Base-by-base conservation (phyloP, 2,888 invertebrate genomes). In the Tetranychus piercei region DNA sequence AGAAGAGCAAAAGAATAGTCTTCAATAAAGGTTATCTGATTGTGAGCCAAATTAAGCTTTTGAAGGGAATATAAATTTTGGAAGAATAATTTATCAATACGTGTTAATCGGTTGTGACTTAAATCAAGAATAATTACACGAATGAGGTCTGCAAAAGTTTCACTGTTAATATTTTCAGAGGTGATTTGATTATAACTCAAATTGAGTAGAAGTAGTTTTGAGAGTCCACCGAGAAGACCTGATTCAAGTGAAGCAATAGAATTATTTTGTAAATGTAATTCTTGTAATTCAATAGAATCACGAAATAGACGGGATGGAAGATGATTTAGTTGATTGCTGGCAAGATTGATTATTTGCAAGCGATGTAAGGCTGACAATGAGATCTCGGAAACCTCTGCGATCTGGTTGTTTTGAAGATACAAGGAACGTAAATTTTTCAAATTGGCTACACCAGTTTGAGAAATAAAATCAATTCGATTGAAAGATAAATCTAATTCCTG, bases 181-280 rank as follows among this genome's bases (percentile, higher is more conserved):
- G 91, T 90, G 76, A 94, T 78, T 2, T 81, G 83, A 82, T 92
- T 92, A 76, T 86, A 82, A 64, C 87, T 86, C 73, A 92, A 82
- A 80, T 87, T 85, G 11, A 91, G 82, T 23, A 81, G 84, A 78
- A 85, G 83, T 77, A 91, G 81, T 75, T 86, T 85, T 1, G 82
- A 76, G 6, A 81, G 77, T 1, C 81, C 81, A 43, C 77, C 77
- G 67, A 94, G 90, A 74, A 94, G 85, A 78, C 89, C 90, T 0
- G 91, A 90, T 78, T 92, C 90, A 78, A 94, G 85, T 71, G 89
- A 89, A 82, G 89, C 89, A 80, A 94, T 89, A 34, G 92, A 91
- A 85, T 94, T 94, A 84, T 93, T 93, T 83, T 92, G 91, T 81
- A 93, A 84, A 83, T 92, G 90, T 81, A 94, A 88, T 84, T 93